These are phyloP conservation scores for Struthio camelus DNA, from an alignment of 2,113 vertebrate genomes.

Conservation along the genomic window DNA sequence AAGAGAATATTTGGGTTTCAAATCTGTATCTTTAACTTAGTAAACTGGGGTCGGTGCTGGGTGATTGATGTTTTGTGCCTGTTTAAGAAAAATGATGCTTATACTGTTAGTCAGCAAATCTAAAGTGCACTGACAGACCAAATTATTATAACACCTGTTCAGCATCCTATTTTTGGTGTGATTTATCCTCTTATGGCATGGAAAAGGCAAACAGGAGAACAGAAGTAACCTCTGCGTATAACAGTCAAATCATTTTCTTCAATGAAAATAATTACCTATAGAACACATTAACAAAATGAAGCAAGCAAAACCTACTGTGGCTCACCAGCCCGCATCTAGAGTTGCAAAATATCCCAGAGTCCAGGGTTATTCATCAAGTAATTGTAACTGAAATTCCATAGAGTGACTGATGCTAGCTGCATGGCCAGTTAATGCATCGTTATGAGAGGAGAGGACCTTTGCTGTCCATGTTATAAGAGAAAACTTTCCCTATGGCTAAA, in stretches of 20 bases:
- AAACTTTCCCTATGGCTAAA: neutral
- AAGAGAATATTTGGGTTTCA: neutral
- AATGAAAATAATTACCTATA: neutral
- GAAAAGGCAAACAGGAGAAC: neutral
- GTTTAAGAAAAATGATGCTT: neutral
- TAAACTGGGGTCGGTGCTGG: neutral
- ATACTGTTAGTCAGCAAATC: neutral
- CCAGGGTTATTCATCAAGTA: neutral
- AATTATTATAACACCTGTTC: neutral
- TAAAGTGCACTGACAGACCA: neutral
- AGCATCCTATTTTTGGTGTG: neutral
- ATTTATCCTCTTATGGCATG: neutral
- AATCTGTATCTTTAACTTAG: constrained; percentile 6
- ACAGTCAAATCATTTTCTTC: neutral
- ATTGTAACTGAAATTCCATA: neutral
- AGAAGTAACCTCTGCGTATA: neutral
- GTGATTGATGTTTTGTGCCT: neutral
- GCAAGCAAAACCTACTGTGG: neutral
- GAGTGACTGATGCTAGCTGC: neutral
- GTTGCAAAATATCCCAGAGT: neutral
- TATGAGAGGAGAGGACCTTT: neutral
- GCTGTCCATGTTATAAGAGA: neutral
- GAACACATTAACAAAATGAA: neutral
- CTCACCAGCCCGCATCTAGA: neutral
- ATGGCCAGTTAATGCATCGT: neutral